phyloP scores from a whole-genome alignment of 2,113 vertebrate genomes.

The Daboia siamensis region DNA sequence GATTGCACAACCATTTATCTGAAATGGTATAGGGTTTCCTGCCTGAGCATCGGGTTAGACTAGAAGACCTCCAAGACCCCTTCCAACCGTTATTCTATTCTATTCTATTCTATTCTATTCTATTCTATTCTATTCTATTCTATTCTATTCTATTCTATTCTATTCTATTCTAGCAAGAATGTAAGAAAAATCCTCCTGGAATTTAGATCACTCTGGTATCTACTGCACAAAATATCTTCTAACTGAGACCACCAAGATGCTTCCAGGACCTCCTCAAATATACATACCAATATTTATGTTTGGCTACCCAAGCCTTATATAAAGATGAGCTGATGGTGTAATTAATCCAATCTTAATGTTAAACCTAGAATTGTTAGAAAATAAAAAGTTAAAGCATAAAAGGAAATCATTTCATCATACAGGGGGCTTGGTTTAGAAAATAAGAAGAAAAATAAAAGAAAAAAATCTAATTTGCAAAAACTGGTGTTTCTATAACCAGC shows the following conservation, averaged over 20 bases:
- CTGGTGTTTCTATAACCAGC: neutral
- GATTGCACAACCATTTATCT: no score
- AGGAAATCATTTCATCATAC: neutral
- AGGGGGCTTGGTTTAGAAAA: neutral
- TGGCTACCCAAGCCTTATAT: neutral
- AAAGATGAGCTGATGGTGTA: neutral
- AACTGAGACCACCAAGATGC: neutral
- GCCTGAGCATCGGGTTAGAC: no score
- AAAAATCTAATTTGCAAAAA: neutral
- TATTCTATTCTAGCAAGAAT: neutral
- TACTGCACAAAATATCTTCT: neutral
- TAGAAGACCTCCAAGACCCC: no score
- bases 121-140: no score
- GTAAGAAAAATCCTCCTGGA: neutral
- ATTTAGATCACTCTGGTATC: neutral
- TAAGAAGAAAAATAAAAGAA: neutral
- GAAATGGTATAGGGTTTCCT: no score
- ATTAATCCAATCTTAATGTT: neutral
- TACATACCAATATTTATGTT: neutral
- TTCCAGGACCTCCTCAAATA: neutral
- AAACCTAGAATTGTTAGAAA: neutral
- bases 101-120: no score
- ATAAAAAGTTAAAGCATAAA: neutral
- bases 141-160: no score
- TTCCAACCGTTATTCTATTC: no score